Evolutionary conservation across 2,113 vertebrate genomes (phyloP), one percentile per base, ranked within the genome.

Genomic region (Thomomys bottae): DNA sequence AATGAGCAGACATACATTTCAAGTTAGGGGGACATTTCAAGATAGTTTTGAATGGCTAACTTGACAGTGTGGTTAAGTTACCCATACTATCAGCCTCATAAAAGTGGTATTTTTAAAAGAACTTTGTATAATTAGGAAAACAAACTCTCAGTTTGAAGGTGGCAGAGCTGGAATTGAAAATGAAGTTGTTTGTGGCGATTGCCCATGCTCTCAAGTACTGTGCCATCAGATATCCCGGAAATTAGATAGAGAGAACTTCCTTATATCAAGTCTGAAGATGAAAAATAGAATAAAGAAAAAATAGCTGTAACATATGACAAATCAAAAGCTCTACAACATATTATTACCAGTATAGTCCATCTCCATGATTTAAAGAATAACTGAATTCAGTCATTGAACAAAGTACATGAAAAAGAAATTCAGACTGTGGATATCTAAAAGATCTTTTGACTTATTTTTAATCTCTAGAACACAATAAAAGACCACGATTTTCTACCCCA

Each of bases 1-100:
- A 82, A 70, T 82, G 76, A 79, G 17, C 28, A 30, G 49, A 64
- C 34, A 80, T 59, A 75, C 2, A 42, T 91, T 95, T 95, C 36
- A 66, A 42, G n/a, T 63, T 12, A n/a, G 66, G 4, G 42, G 73
- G 34, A 28, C 2, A 82, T 17, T 42, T n/a, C 12, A 67, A 21
- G 81, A 71, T 26, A 85, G 5, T 7, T 34, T 80, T 67, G 63
- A 83, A 12, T 8, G 36, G 32, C 6, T 32, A 34, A 83, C 66
- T 49, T 75, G n/a, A 76, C 8, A 84, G 8, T 23, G 4, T 36
- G 26, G 38, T 68, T 68, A 57, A n/a, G 67, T 26, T 54, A 54
- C 15, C 18, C 49, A 54, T 54, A 54, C 49, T 54, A 15, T 54
- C 49, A 64, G 0, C 20, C 49, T 34, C 64, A 6, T 38, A 73